A percentile compares a stretch with the other conserved stretches of the same genome.
These are phyloP conservation scores for Tetropium fuscum DNA, from an alignment of 2,888 invertebrate species.

Conservation along the genomic window DNA sequence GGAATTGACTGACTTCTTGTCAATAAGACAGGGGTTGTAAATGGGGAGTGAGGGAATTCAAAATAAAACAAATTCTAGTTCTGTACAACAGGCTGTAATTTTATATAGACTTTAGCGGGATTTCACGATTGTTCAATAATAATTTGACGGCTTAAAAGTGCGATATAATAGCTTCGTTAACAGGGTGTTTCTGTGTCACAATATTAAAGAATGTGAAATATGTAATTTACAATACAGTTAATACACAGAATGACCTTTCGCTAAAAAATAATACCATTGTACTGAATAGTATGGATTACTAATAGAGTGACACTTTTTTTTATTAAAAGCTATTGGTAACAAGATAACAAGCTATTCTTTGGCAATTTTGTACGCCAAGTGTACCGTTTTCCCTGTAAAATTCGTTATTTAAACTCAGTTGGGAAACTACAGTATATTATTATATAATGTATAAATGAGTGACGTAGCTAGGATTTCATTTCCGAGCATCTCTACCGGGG, in stretches of 20 bases:
- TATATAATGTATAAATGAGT: too few species aligned
- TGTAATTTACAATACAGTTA: neutral
- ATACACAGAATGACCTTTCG: neutral
- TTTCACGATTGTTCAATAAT: conserved; percentile 3
- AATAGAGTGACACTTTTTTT: too few species aligned
- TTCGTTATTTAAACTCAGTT: too few species aligned
- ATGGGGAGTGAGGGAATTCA: conserved; percentile 1
- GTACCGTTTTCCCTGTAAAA: neutral
- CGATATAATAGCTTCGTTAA: neutral
- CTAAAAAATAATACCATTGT: conserved; percentile 2
- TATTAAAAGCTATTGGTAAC: neutral
- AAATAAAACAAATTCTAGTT: neutral
- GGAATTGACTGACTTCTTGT: conserved; percentile 10
- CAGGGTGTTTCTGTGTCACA: neutral
- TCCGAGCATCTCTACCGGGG: too few species aligned
- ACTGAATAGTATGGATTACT: neutral
- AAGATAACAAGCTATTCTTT: neutral
- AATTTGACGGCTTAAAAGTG: neutral
- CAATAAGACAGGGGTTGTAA: conserved; percentile 21
- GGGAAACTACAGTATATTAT: too few species aligned
- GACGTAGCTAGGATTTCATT: too few species aligned
- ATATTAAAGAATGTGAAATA: neutral
- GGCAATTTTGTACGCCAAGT: neutral
- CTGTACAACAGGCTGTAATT: conserved; percentile 17
- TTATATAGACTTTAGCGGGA: conserved; percentile 20